Evolutionary conservation across 2,113 vertebrate species (phyloP), one percentile per base, ranked within the genome.

Genomic region (Lagopus leucura): DNA sequence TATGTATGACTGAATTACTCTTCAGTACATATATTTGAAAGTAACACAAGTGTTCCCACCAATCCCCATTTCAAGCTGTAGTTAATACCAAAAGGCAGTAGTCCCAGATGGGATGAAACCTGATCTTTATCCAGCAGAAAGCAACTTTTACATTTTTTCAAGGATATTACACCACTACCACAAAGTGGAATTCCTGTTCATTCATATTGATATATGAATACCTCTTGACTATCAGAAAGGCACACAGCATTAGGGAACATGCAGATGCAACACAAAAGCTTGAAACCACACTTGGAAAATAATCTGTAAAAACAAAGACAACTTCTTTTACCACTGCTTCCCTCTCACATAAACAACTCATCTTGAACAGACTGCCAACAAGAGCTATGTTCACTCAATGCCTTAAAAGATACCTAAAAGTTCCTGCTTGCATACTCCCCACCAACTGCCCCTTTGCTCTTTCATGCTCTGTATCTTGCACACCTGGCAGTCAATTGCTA

Each of bases 1-100:
- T 91, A 78, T 77, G 57, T 94, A 89, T 83, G 85, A 88, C 69
- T 83, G 60, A 88, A 83, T 92, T 92, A 85, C 73, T 80, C 82
- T 83, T 86, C 82, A 75, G 14, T 64, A 64, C 57, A 34, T 89
- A 11, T n/a, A 76, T 85, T 86, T 71, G 65, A 86, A 79, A 83
- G 78, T 75, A 78, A 55, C 60, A 55, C 3, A 86, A 91, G 50
- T 38, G 11, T 27, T 92, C 60, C 67, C 55, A 76, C 64, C 72
- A 71, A 52, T 77, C 60, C 81, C 21, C 24, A 6, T 18, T 64
- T 61, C 80, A 94, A 94, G 75, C 65, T 90, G 61, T 21, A 60
- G 65, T 34, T 94, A 77, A 87, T 60, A 74, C 69, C 38, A 74
- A 85, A 94, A 91, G 22, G 34, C 42, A 86, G 10, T 13, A 88